A percentile compares a stretch with the other conserved stretches of the same genome.
These are phyloP conservation scores for Ceyx margarethae DNA, from an alignment of 2,113 vertebrate genomes.

Conservation along the genomic window DNA sequence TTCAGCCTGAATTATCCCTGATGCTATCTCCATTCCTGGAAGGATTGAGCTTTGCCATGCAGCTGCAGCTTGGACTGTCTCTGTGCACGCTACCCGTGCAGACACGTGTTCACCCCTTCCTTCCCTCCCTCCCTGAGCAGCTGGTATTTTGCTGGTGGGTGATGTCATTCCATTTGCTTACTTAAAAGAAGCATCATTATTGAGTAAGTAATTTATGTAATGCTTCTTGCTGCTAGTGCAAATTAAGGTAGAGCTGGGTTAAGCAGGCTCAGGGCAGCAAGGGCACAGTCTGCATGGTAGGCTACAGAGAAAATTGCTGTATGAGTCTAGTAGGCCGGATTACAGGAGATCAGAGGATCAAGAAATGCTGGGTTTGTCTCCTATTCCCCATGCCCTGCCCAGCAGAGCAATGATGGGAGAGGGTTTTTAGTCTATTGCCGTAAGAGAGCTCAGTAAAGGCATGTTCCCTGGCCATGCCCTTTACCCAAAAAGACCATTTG, in stretches of 20 bases:
- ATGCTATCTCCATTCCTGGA: background rate
- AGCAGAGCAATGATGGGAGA: background rate
- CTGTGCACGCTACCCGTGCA: background rate
- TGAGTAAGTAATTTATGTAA: slow-evolving; percentile 17
- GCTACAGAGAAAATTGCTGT: background rate
- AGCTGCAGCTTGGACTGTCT: accelerated
- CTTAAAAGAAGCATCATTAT: slow-evolving; percentile 13
- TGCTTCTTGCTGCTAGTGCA: background rate
- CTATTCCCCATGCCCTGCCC: background rate
- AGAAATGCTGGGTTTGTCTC: background rate
- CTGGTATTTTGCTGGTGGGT: background rate
- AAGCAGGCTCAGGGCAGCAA: background rate
- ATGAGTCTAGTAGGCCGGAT: background rate
- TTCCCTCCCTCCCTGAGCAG: background rate
- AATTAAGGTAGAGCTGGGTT: background rate
- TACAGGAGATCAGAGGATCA: background rate
- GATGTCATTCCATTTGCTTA: slow-evolving; percentile 38
- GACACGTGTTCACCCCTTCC: background rate
- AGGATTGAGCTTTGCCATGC: background rate
- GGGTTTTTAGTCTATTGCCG: background rate
- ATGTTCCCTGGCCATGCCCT: background rate
- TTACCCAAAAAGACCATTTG: background rate
- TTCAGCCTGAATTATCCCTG: background rate
- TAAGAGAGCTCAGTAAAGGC: background rate
- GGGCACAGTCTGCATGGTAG: background rate